phyloP scores from a whole-genome alignment of 2,113 vertebrate species.

The Baryphthengus martii region DNA sequence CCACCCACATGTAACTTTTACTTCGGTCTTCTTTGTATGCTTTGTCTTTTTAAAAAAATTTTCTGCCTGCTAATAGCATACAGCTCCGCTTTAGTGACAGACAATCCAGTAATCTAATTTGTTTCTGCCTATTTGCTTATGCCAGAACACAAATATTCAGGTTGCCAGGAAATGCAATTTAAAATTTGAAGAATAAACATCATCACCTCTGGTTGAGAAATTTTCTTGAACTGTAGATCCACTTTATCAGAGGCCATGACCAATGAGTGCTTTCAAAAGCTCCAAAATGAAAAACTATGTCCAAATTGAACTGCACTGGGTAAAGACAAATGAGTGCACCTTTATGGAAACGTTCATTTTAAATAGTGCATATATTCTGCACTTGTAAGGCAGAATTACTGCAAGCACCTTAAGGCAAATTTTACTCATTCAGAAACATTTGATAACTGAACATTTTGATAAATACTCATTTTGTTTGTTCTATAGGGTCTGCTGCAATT shows the following conservation, averaged over 20 bases:
- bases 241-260: neutral
- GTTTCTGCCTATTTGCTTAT: constrained; percentile 2
- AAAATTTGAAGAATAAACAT: neutral
- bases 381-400: neutral
- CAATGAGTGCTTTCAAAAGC: neutral
- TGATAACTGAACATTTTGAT: neutral
- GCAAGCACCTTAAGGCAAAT: neutral
- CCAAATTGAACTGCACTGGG: neutral
- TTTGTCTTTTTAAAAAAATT: neutral
- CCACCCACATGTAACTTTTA: neutral
- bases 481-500: neutral
- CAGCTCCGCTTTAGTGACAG: constrained; percentile 8
- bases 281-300: neutral
- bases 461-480: neutral
- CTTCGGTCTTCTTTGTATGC: neutral
- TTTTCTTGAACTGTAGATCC: neutral
- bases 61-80: constrained; percentile 35
- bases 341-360: neutral
- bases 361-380: neutral
- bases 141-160: constrained; percentile 19
- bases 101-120: constrained; percentile 40
- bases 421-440: neutral
- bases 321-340: neutral
- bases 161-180: neutral
- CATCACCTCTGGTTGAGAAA: neutral